phyloP scores from a whole-genome alignment of 2,797 vertebrate species.

The Acipenser transmontanus region DNA sequence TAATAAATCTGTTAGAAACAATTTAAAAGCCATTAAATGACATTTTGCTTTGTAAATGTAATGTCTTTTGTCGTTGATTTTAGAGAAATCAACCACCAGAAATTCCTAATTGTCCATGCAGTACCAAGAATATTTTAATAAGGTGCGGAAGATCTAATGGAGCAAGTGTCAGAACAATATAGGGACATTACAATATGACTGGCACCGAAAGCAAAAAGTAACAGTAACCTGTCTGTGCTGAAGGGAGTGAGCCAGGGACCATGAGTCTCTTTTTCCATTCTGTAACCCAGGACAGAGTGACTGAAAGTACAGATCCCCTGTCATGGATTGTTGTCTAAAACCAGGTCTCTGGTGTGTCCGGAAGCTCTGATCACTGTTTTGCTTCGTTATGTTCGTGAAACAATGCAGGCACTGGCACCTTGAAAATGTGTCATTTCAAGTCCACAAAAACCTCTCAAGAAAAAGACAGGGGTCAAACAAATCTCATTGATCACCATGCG shows the following conservation, averaged over 20 bases:
- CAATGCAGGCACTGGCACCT: not conserved
- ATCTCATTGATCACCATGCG: conserved; percentile 2
- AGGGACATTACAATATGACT: too few species aligned
- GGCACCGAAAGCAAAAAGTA: too few species aligned
- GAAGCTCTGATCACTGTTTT: too few species aligned
- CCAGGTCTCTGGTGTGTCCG: not conserved
- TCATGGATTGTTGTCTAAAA: not conserved
- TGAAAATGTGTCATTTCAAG: conserved; percentile 9
- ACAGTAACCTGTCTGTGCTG: too few species aligned
- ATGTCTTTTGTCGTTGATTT: not conserved
- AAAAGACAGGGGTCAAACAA: not conserved
- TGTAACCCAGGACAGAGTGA: not conserved
- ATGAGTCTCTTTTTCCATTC: not conserved
- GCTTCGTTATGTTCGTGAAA: too few species aligned
- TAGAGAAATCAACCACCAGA: not conserved
- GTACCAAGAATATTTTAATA: not conserved
- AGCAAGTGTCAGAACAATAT: too few species aligned
- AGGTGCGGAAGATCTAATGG: too few species aligned
- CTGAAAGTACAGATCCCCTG: not conserved
- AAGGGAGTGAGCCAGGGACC: too few species aligned
- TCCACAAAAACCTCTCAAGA: not conserved
- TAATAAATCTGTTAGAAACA: not conserved
- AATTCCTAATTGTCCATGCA: not conserved
- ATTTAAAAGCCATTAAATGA: not conserved
- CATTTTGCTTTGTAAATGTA: not conserved